Conservation (phyloP, 2,888 invertebrate species). For the Digitonthophagus gazella region DNA sequence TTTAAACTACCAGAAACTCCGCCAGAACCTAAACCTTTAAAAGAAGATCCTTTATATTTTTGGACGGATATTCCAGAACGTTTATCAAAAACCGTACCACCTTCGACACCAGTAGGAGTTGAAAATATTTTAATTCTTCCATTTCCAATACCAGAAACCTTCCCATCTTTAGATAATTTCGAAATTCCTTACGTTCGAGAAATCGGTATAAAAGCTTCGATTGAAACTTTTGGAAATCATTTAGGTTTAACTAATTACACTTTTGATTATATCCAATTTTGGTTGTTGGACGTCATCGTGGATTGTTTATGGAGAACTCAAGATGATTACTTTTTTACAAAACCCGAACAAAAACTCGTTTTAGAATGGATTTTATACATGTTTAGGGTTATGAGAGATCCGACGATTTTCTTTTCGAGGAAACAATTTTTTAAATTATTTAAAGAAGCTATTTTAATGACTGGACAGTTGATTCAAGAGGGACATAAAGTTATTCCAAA, state of each 20-base stretch:
- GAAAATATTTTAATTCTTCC: slow-evolving; percentile 29
- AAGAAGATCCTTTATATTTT: slow-evolving; percentile 24
- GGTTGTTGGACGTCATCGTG: slow-evolving; percentile 48
- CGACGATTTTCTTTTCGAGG: slow-evolving; percentile 39
- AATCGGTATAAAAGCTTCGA: slow-evolving; percentile 42
- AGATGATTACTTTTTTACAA: slow-evolving; percentile 46
- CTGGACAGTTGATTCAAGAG: slow-evolving; percentile 42
- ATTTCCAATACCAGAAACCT: slow-evolving; percentile 29
- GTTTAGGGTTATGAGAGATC: slow-evolving; percentile 46
- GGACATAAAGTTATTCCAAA: slow-evolving; percentile 38
- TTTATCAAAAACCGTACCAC: slow-evolving; percentile 33
- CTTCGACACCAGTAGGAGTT: slow-evolving; percentile 37
- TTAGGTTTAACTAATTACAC: slow-evolving; percentile 43
- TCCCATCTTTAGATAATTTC: slow-evolving; percentile 36
- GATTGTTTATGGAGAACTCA: slow-evolving; percentile 50
- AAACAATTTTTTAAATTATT: slow-evolving; percentile 43
- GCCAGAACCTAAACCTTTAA: slow-evolving; percentile 22
- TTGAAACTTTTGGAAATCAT: slow-evolving; percentile 40
- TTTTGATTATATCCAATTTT: slow-evolving; percentile 46
- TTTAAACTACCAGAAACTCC: neutral
- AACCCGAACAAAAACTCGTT: slow-evolving; percentile 43
- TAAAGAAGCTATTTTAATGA: slow-evolving; percentile 42
- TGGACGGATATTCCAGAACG: slow-evolving; percentile 15
- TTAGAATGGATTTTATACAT: slow-evolving; percentile 46
- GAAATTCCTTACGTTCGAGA: slow-evolving; percentile 43